Base-by-base conservation (phyloP, 2,888 invertebrate species). In the Heteromyza rotundicornis region DNA sequence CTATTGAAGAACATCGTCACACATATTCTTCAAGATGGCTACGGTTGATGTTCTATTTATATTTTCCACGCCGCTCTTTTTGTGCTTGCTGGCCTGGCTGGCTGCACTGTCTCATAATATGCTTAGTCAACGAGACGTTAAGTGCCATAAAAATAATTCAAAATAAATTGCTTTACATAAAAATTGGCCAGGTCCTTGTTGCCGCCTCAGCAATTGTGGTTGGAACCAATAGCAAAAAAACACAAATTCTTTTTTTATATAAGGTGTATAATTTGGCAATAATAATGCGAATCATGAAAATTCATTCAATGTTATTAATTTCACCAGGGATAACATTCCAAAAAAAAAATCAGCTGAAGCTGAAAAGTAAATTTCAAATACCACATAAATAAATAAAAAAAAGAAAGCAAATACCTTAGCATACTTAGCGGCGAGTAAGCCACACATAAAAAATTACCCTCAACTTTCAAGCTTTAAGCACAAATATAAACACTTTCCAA, bases 91-190 rank as follows among this genome's bases (percentile, higher is more conserved):
- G 32, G 40, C 47, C 47, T 47, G 47, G 19, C 47, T 19, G 47
- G 3, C 17, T 47, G 19, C 47, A 47, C 19, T 19, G 20, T 47
- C 40, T 40, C 47, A 47, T 47, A 47, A 47, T 47, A 47, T 47
- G 47, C 47, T 47, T 19, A 20, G 19, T 47, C 47, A 47, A 47
- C 74, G 72, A 72, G 70, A 75, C 80, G 74, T 77, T 75, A 79
- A 80, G 77, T 77, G 78, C 78, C 80, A 81, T 82, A 82, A 82
- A 81, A 82, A 81, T 81, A 81, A 81, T 81, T 81, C 80, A 82
- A 81, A 82, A 81, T 81, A 81, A 81, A 82, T 81, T 82, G 81
- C 80, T 76, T 74, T 73, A 70, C 80, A 80, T 80, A 80, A 78
- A 78, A 78, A 78, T 78, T 78, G 74, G 68, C 68, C 50, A 59